Percentiles rank a stretch among this genome's conserved stretches.
Evolutionary conservation across 2,888 invertebrate genomes (phyloP).

Genomic region (Rotaria sp.): DNA sequence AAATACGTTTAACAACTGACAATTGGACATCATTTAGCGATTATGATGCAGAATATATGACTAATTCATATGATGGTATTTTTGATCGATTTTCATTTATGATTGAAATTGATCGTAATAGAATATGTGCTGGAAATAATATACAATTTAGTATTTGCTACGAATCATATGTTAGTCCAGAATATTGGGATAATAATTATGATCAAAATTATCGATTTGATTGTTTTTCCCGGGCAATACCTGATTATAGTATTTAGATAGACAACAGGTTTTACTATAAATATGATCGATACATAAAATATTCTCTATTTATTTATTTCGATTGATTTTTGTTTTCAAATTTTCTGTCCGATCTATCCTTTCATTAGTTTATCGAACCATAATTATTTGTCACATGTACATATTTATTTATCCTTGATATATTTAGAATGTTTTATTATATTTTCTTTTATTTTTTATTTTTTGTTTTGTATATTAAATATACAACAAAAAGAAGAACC

Average conservation of each 20-base stretch:
- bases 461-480: slow-evolving; percentile 13
- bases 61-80: neutral
- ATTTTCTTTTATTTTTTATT: neutral
- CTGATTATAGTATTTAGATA: neutral
- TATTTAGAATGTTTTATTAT: neutral
- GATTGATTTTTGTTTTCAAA: neutral
- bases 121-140: slow-evolving; percentile 27
- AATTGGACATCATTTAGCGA: slow-evolving; percentile 34
- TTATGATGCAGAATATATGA: slow-evolving; percentile 31
- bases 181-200: slow-evolving; percentile 38
- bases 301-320: too few relatives aligned
- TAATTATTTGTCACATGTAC: neutral
- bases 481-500: neutral
- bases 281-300: too few relatives aligned
- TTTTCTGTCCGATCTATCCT: neutral
- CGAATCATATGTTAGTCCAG: neutral
- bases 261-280: too few relatives aligned
- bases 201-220: slow-evolving; percentile 39
- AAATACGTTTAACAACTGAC: slow-evolving; percentile 20
- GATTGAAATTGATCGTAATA: slow-evolving; percentile 28
- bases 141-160: neutral
- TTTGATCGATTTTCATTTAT: slow-evolving; percentile 16
- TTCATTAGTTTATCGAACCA: neutral
- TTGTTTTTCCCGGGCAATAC: slow-evolving; percentile 22
- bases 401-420: neutral